phyloP scores from a whole-genome alignment of 1,140 invertebrate species.

The Trissolcus basalis region DNA sequence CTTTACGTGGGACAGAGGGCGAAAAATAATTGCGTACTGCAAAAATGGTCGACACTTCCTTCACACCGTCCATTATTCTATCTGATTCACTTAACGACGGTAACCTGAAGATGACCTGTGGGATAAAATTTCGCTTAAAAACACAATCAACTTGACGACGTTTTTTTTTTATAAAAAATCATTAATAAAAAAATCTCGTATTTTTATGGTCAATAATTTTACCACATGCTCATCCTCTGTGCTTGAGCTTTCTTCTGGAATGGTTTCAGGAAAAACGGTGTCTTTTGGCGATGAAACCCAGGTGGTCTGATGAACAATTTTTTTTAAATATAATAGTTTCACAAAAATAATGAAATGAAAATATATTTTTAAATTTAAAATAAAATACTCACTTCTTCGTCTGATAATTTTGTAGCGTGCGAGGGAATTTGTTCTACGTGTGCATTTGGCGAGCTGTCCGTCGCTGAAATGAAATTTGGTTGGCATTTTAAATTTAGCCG shows the following conservation, averaged over 20 bases:
- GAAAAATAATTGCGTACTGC: constrained; percentile 75
- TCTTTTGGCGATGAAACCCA: constrained; percentile 91
- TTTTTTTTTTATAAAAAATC: too few species aligned
- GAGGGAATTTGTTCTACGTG: constrained; percentile 76
- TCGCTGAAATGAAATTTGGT: constrained; percentile 62
- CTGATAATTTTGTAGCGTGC: constrained; percentile 53
- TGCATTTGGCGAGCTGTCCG: constrained; percentile 79
- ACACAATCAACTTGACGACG: background rate
- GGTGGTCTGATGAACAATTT: constrained; percentile 70
- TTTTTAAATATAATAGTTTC: constrained; percentile 9
- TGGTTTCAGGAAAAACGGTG: constrained; percentile 91
- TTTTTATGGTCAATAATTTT: too few species aligned
- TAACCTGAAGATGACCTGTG: constrained; percentile 84
- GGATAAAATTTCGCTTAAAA: constrained; percentile 15
- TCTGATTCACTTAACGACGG: constrained; percentile 84
- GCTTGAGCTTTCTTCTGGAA: constrained; percentile 93
- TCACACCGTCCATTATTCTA: constrained; percentile 73
- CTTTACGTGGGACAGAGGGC: background rate
- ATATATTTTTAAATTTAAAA: constrained; percentile 8
- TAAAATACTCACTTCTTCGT: constrained; percentile 70
- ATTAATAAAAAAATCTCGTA: too few species aligned
- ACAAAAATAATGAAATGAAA: too few species aligned
- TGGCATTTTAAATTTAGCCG: background rate
- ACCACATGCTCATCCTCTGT: constrained; percentile 94
- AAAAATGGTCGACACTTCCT: constrained; percentile 79